These are phyloP conservation scores for Rhineura floridana DNA, from an alignment of 2,113 vertebrate species.

Conservation along the genomic window DNA sequence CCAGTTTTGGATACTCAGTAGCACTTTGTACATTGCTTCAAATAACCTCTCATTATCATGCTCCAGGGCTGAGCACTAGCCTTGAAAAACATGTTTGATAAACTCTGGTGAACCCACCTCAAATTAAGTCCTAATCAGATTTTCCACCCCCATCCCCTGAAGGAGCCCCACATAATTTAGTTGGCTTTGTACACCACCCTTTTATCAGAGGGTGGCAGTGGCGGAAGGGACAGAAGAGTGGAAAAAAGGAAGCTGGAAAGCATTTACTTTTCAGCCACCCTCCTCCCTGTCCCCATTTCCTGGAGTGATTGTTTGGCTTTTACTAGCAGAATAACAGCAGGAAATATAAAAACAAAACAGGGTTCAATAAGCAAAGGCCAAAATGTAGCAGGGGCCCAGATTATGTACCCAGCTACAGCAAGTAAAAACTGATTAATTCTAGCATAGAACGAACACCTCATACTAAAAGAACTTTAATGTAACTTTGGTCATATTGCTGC, in stretches of 20 bases:
- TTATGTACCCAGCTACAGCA: neutral
- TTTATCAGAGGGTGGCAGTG: slow-evolving; percentile 1
- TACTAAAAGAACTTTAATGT: neutral
- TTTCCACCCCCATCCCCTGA: neutral
- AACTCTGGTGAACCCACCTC: neutral
- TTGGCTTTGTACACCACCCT: neutral
- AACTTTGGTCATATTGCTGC: neutral
- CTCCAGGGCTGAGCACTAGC: neutral
- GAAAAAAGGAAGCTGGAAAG: slow-evolving; percentile 22
- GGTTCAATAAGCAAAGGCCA: slow-evolving; percentile 9
- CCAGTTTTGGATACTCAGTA: neutral
- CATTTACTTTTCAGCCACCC: slow-evolving; percentile 31
- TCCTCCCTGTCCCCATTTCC: slow-evolving; percentile 35
- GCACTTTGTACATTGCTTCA: neutral
- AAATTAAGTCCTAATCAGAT: neutral
- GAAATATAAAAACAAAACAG: slow-evolving; percentile 44
- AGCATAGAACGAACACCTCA: slow-evolving; percentile 10
- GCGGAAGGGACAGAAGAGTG: neutral
- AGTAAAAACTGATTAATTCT: neutral
- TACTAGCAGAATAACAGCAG: slow-evolving; percentile 39
- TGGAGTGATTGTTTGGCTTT: slow-evolving; percentile 36
- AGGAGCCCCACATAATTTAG: neutral
- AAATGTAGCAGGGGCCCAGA: slow-evolving; percentile 12
- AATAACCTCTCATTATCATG: neutral
- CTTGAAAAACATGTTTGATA: neutral